Conservation (phyloP, 2,113 vertebrate genomes). For the Rhegmatorhina hoffmannsi region DNA sequence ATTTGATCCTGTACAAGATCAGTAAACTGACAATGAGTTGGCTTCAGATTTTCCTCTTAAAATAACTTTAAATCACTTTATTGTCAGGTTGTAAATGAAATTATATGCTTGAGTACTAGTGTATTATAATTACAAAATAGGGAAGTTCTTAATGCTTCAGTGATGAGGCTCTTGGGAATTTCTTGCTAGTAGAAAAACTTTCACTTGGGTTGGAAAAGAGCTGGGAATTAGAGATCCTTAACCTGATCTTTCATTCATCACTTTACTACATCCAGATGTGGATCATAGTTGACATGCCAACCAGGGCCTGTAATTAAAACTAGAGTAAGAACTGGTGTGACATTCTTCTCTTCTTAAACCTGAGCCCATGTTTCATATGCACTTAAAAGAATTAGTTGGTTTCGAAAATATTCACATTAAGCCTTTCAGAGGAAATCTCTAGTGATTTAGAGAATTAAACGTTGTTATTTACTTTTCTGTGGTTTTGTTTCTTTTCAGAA, state of each 20-base stretch:
- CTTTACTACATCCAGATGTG: background rate
- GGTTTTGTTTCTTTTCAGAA: conserved; percentile 78
- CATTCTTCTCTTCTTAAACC: background rate
- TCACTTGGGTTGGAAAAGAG: background rate
- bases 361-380: background rate
- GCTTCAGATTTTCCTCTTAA: background rate
- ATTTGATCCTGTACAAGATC: background rate
- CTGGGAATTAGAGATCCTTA: background rate
- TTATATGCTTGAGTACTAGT: background rate
- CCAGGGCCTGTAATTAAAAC: background rate
- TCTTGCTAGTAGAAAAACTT: background rate
- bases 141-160: background rate
- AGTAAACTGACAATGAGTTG: background rate
- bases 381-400: background rate
- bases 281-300: background rate
- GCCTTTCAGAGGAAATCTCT: background rate
- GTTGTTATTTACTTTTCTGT: background rate
- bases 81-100: background rate
- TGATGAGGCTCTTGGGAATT: background rate
- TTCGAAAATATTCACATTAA: background rate
- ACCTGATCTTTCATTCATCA: background rate
- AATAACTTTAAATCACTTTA: background rate
- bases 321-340: background rate
- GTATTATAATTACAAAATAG: background rate
- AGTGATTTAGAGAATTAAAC: background rate